Conservation (phyloP, 2,797 vertebrate species). For the Melanogrammus aeglefinus region DNA sequence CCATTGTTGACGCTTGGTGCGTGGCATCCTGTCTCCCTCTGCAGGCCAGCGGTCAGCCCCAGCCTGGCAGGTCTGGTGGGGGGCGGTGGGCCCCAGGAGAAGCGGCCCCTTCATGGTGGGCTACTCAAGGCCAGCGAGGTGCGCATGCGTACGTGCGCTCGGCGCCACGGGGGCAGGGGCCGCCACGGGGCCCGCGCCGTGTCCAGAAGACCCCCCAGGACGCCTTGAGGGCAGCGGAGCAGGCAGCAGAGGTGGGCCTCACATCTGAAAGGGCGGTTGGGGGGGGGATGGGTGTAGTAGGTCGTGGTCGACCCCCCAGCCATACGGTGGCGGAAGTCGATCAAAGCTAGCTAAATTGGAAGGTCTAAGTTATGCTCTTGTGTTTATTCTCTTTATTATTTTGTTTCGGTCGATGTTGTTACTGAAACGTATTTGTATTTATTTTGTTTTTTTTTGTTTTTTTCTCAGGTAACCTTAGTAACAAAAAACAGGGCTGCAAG, state of each 20-base stretch:
- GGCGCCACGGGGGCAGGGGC: conserved; percentile 79
- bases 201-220: conserved; percentile 83
- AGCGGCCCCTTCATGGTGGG: conserved; percentile 95
- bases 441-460: neutral
- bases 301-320: no score
- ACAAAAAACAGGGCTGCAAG: conserved; percentile 91
- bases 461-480: conserved; percentile 81
- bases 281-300: no score
- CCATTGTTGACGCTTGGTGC: neutral
- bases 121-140: conserved; percentile 92
- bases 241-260: conserved; percentile 67
- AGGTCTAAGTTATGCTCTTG: neutral
- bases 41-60: conserved; percentile 87
- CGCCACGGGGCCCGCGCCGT: conserved; percentile 84
- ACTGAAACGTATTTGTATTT: neutral
- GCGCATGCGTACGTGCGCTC: no score
- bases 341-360: neutral
- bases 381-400: neutral
- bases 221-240: conserved; percentile 83
- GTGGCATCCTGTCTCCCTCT: conserved; percentile 40
- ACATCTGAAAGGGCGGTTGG: neutral
- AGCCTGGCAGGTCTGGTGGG: conserved; percentile 81
- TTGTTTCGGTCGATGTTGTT: neutral
- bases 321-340: no score
- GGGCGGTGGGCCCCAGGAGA: conserved; percentile 82